Percentiles rank a stretch among this genome's conserved stretches.
Evolutionary conservation across 2,113 vertebrate species (phyloP).

Genomic region (Maylandia zebra): DNA sequence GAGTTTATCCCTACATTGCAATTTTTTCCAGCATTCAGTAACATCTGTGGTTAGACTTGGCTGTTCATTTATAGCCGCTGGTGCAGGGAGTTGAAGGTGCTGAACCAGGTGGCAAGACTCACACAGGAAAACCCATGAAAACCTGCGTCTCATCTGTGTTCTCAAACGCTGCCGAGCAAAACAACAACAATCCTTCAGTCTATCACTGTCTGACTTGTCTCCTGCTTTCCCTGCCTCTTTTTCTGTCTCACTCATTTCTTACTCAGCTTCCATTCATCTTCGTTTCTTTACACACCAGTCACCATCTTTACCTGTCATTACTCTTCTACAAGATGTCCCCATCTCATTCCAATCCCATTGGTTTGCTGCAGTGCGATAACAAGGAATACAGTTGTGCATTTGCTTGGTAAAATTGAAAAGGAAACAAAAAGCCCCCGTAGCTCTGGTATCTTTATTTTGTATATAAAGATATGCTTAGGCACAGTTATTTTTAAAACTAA

Average conservation of each 20-base stretch:
- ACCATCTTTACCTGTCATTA: background rate
- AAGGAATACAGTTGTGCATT: background rate
- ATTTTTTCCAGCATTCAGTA: background rate
- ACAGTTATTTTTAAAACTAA: background rate
- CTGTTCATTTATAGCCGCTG: background rate
- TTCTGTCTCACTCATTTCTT: background rate
- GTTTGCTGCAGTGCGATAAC: background rate
- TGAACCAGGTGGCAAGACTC: slow-evolving; percentile 20
- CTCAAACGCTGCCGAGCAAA: background rate
- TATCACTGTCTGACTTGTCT: background rate
- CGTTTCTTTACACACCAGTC: background rate
- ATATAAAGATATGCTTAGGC: background rate
- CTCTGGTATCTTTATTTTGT: background rate
- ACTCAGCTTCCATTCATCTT: background rate
- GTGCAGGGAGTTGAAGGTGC: background rate
- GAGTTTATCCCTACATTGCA: background rate
- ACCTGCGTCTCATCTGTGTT: background rate
- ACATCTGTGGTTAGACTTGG: background rate
- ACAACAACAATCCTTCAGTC: background rate
- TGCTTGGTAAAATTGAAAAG: background rate
- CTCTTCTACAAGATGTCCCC: background rate
- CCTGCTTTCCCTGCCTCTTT: background rate
- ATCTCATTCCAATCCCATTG: background rate
- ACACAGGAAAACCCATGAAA: slow-evolving; percentile 14
- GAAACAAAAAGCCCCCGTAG: background rate